Evolutionary conservation across 1,140 invertebrate genomes (phyloP), one percentile per base, ranked within the genome.

Genomic region (Atta texana): DNA sequence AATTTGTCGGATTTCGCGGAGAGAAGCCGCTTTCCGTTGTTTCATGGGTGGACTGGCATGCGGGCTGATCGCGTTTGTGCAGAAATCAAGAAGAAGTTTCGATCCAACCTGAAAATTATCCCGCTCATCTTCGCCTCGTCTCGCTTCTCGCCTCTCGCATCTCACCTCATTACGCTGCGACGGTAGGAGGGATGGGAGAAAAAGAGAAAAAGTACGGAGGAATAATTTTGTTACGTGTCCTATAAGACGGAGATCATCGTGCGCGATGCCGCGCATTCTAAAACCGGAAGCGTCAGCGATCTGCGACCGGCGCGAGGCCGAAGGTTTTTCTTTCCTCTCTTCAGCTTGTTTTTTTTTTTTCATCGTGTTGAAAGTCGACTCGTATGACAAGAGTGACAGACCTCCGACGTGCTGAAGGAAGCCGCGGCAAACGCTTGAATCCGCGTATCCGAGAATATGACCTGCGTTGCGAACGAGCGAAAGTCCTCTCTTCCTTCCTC

Each of bases 81-180:
- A 91, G 91, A 93, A 93, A 92, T 86, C 85, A 93, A 93, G 92
- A 93, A 92, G 92, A 92, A 92, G 91, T 92, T 82, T 61, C 82
- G 88, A 92, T 92, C 93, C 94, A 94, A 94, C 93, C 93, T 94
- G 93, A 93, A 93, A 94, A 94, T 93, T 93, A 93, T 92, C 91
- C 94, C 93, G 18, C 8, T 82, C 78, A 59, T 81, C 31, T 24
- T 71, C 21, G n/a, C 31, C 24, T 61, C 66, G 78, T 59, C 34
- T 49, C 68, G 68, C 59, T 49, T 75, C 72, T 39, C 28, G 24
- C 28, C 28, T 69, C 49, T 69, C 51, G 34, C 39, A 84, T 75
- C 44, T 51, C 44, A 84, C 34, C 55, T 84, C 44, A 74, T 92
- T 90, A 89, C 66, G 88, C 24, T 31, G 77, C 53, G 31, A 39